Evolutionary conservation across 2,113 vertebrate genomes (phyloP).

Genomic region (Vidua chalybeata): DNA sequence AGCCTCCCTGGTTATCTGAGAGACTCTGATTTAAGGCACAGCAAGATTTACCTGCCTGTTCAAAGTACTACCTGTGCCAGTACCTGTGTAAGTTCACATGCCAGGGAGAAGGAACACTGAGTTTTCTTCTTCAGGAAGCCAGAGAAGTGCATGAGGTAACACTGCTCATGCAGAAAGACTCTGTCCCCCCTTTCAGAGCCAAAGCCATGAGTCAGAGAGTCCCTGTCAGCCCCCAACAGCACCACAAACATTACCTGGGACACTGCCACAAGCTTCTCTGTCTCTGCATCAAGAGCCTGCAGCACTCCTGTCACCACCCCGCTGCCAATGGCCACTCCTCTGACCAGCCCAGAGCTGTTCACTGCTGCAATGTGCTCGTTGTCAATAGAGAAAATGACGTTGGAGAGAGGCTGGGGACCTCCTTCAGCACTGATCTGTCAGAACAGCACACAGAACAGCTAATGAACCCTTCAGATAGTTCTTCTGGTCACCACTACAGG

Average conservation of each 20-base stretch:
- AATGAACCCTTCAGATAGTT: background rate
- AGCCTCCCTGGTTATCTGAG: background rate
- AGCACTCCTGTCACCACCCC: slow-evolving; percentile 85
- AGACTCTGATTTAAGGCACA: background rate
- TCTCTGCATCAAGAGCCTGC: slow-evolving; percentile 89
- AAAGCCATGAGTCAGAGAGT: background rate
- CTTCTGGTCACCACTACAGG: background rate
- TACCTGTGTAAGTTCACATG: background rate
- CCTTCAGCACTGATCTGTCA: slow-evolving; percentile 91
- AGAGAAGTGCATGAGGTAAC: background rate
- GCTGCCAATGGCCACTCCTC: slow-evolving; percentile 78
- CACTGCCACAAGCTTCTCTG: slow-evolving; percentile 85
- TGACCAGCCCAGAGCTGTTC: slow-evolving; percentile 80
- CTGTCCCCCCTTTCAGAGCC: background rate
- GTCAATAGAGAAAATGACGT: slow-evolving; percentile 89
- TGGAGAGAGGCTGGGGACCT: slow-evolving; percentile 94
- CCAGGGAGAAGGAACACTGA: background rate
- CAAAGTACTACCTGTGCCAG: background rate
- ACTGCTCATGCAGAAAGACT: background rate
- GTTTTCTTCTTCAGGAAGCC: background rate
- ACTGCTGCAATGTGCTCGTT: slow-evolving; percentile 79
- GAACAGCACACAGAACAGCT: background rate
- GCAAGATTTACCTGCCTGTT: background rate
- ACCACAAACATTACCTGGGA: slow-evolving; percentile 81
- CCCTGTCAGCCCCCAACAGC: background rate